Evolutionary conservation across 2,113 vertebrate genomes (phyloP).

Genomic region (Argyrosomus japonicus): DNA sequence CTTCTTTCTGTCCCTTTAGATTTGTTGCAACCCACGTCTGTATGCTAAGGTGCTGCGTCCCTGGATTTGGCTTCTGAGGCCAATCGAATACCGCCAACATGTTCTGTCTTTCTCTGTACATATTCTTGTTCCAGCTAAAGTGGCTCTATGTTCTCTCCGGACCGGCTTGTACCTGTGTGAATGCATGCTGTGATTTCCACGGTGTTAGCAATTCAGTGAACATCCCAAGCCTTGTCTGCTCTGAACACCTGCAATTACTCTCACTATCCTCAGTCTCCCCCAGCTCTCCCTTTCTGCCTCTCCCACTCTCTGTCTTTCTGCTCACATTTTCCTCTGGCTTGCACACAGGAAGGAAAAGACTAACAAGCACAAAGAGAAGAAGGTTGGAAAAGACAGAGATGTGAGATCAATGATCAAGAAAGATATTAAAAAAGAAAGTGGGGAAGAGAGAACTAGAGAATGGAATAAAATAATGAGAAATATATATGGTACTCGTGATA

Average conservation of each 20-base stretch:
- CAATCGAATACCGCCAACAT: conserved; percentile 43
- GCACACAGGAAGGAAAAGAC: conserved; percentile 18
- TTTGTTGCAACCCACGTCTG: conserved; percentile 54
- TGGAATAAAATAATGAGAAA: conserved; percentile 3
- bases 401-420: conserved; percentile 44
- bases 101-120: conserved; percentile 40
- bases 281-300: conserved; percentile 39
- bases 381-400: conserved; percentile 11
- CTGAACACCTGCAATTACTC: conserved; percentile 75
- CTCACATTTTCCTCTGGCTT: conserved; percentile 51
- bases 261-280: conserved; percentile 57
- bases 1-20: conserved; percentile 65
- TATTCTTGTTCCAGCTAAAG: conserved; percentile 52
- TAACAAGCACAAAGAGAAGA: conserved; percentile 40
- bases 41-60: conserved; percentile 40
- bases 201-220: conserved; percentile 72
- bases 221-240: conserved; percentile 72
- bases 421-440: conserved; percentile 9
- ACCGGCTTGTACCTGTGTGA: conserved; percentile 52
- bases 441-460: not conserved
- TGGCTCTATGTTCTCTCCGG: conserved; percentile 55
- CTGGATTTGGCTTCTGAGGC: conserved; percentile 52
- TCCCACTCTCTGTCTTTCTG: conserved; percentile 38
- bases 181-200: conserved; percentile 63
- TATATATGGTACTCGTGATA: not conserved